Conservation (phyloP, 2,888 invertebrate species). For the Eudasyphora cyanicolor region DNA sequence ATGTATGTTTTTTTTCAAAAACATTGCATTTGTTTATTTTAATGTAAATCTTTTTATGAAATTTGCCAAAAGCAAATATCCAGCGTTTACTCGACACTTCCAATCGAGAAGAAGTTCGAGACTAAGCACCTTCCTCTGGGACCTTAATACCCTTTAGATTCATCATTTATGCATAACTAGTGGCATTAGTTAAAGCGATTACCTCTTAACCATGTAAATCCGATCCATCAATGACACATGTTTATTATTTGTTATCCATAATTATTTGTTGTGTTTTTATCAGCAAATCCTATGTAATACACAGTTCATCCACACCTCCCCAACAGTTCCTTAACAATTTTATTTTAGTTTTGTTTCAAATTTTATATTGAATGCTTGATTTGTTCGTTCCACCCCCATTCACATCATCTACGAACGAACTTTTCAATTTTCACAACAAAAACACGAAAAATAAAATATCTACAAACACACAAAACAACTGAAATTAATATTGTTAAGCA, state of each 20-base stretch:
- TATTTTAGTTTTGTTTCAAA: background rate
- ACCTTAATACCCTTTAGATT: background rate
- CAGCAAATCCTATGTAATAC: background rate
- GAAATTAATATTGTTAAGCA: slow-evolving; percentile 64
- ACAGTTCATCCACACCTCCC: background rate
- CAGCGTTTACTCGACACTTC: slow-evolving; percentile 9
- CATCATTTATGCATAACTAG: background rate
- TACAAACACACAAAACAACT: slow-evolving; percentile 27
- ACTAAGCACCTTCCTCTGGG: background rate
- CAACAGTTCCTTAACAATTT: background rate
- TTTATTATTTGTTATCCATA: background rate
- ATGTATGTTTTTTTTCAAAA: slow-evolving; percentile 27
- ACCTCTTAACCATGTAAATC: slow-evolving; percentile 13
- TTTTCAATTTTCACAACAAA: background rate
- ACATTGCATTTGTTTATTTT: slow-evolving; percentile 62
- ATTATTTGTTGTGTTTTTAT: background rate
- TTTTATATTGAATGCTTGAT: background rate
- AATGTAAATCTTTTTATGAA: slow-evolving; percentile 51
- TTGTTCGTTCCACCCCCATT: background rate
- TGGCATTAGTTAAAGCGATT: slow-evolving; percentile 4
- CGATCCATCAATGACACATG: slow-evolving; percentile 12
- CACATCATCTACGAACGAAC: background rate
- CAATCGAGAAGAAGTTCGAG: background rate
- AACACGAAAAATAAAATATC: background rate
- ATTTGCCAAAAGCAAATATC: background rate